A percentile compares a stretch with the other conserved stretches of the same genome.
Conservation (phyloP, 2,888 invertebrate species). For the Torymus texanus region DNA sequence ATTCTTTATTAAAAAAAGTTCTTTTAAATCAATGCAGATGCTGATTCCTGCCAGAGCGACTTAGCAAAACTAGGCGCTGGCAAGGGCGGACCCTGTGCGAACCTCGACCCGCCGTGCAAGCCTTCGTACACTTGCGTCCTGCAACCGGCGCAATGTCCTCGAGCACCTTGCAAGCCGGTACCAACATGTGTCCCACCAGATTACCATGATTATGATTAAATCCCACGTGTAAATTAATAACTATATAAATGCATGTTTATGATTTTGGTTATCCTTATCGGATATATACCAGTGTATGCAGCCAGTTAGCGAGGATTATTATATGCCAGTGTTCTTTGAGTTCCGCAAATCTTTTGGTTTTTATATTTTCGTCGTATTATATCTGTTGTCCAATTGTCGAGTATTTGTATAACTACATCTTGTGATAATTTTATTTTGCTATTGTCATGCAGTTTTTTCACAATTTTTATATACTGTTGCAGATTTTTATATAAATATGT, state of each 20-base stretch:
- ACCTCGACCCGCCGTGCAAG: conserved; percentile 59
- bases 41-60: conserved; percentile 58
- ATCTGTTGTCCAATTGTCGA: no score
- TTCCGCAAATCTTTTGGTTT: no score
- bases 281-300: not conserved
- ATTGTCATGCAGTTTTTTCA: no score
- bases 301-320: no score
- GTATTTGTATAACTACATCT: no score
- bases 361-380: no score
- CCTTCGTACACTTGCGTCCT: conserved; percentile 59
- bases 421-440: no score
- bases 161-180: conserved; percentile 60
- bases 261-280: not conserved
- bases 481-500: no score
- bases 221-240: no score
- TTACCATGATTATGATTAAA: conserved; percentile 59
- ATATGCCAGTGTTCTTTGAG: no score
- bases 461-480: no score
- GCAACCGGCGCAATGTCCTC: conserved; percentile 58
- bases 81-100: conserved; percentile 59
- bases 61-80: conserved; percentile 58
- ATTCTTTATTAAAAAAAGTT: no score
- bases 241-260: not conserved
- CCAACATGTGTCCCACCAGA: conserved; percentile 61
- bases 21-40: conserved; percentile 44